Evolutionary conservation across 1,140 invertebrate species (phyloP), one percentile per base, ranked within the genome.

Genomic region (Drosophila grimshawi): DNA sequence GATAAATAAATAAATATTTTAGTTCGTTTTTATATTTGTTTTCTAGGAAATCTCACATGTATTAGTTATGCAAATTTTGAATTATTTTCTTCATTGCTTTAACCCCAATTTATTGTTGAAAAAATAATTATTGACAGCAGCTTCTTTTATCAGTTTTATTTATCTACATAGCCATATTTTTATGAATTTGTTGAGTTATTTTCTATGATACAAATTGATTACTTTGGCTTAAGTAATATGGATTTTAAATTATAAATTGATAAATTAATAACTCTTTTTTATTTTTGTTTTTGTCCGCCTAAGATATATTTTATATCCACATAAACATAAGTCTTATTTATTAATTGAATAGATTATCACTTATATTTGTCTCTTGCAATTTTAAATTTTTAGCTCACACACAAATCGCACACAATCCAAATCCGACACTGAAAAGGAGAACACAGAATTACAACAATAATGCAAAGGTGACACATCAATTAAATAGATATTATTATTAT

Each of bases 391-490:
- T 43, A 74, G 65, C 43, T 51, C 43, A 43, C 55, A 60, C 37
- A 19, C 11, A 30, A 27, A 46, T 41, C 39, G 63, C 27, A 35
- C 33, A 62, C 45, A 61, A 52, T 37, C 11, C 30, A 60, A 39
- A 6, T 32, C n/a, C 8, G 46, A 57, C 30, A 57, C 48, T 11
- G 29, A 61, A 51, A 56, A 35, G 41, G 19, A 68, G 43, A 72
- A 35, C 41, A 29, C 43, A 75, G 46, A 52, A 53, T 57, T 70
- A 29, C 45, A 35, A 39, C 41, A 60, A 69, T 37, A 8, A 74
- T 75, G 51, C 32, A 33, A 59, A 75, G 72, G 72, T 75, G 66
- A 70, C 46, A 35, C 39, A 69, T 62, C 45, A 62, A 62, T 63
- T 74, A 49, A 61, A 37, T 27, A 19, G 4, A 8, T 45, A 43